Evolutionary conservation across 2,888 invertebrate genomes (phyloP), one percentile per base, ranked within the genome.

Genomic region (Plebejus argus): DNA sequence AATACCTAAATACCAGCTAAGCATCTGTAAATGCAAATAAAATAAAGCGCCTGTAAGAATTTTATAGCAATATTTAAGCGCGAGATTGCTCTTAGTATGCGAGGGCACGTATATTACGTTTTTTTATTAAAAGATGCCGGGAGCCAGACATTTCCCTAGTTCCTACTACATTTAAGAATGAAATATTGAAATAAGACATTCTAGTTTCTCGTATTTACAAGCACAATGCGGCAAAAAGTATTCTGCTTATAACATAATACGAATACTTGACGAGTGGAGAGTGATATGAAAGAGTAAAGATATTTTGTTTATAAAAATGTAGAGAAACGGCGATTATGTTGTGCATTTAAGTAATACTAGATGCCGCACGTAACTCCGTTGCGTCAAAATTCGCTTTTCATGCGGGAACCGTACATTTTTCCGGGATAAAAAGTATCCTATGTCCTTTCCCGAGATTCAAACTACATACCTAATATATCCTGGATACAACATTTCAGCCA

Each of bases 111-210:
- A 15, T 45, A 72, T 28, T 49, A 23, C 33, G 23, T 8, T 49
- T 53, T 74, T 74, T 74, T 72, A 74, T 74, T 74, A 74, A 10
- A 72, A 39, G 72, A 39, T 72, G 39, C 20, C n/a, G 23, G 20
- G 39, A 45, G 72, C 72, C 15, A 66, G 28, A 66, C 66, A 33
- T 66, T 66, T 28, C 7, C 28, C 66, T 15, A 66, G 23, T 23
- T 66, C 28, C 15, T 66, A 20, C 5, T 66, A 66, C 15, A 66
- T 28, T 66, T 28, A 18, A 66, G 28, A 28, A 66, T 66, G 28
- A 28, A 28, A 66, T 66, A 66, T 33, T 66, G 28, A 28, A 66
- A 33, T 66, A 66, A 66, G 66, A 66, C 66, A 66, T 66, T 66
- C 66, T 66, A 33, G 66, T 28, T 66, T 66, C 28, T 33, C 66